A percentile compares a stretch with the other conserved stretches of the same genome.
These are phyloP conservation scores for Siniperca chuatsi DNA, from an alignment of 2,113 vertebrate genomes.

Conservation along the genomic window DNA sequence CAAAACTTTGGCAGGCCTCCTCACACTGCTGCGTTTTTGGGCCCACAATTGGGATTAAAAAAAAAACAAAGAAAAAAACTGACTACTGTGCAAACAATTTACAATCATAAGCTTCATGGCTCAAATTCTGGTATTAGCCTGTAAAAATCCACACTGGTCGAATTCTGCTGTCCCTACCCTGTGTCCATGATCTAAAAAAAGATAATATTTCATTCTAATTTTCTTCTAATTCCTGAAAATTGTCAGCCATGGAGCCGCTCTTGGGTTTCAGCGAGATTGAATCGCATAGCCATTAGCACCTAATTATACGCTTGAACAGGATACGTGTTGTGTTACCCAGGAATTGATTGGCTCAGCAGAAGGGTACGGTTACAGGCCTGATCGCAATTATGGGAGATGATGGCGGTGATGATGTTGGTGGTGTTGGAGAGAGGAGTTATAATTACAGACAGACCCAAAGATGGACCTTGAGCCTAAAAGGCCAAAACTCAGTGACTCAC, in stretches of 20 bases:
- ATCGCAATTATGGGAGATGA: conserved; percentile 56
- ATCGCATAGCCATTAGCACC: conserved; percentile 75
- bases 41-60: neutral
- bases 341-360: conserved; percentile 76
- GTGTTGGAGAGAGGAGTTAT: conserved; percentile 16
- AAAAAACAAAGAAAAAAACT: neutral
- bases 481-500: neutral
- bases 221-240: conserved; percentile 52
- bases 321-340: conserved; percentile 74
- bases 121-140: neutral
- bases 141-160: neutral
- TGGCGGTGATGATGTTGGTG: conserved; percentile 1
- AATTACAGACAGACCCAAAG: conserved; percentile 11
- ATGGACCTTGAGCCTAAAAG: neutral
- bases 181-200: neutral
- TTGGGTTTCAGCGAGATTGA: conserved; percentile 72
- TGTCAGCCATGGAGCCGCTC: conserved; percentile 24
- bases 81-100: neutral
- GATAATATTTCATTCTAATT: conserved; percentile 7
- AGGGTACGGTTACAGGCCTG: conserved; percentile 70
- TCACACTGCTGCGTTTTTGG: too few species aligned
- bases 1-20: too few species aligned
- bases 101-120: neutral
- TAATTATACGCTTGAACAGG: conserved; percentile 79
- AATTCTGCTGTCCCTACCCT: neutral